Conservation (phyloP, 2,113 vertebrate species). For the Cryptotis parvus region DNA sequence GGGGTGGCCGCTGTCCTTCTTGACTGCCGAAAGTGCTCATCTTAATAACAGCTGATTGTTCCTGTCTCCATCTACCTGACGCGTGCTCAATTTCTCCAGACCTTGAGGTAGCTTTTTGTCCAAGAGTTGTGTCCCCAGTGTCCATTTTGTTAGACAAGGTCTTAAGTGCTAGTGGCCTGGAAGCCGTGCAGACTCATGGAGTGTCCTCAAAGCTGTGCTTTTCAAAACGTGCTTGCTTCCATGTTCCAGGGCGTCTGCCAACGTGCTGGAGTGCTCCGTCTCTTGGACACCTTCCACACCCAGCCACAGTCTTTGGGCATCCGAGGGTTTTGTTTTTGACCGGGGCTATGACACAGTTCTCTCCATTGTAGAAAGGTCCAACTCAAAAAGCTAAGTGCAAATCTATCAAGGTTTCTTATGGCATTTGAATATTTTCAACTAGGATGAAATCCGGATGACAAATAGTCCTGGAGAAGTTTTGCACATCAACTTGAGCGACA, state of each 20-base stretch:
- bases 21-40: constrained; percentile 93
- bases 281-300: constrained; percentile 85
- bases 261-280: constrained; percentile 81
- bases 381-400: constrained; percentile 81
- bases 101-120: constrained; percentile 94
- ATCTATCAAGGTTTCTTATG: constrained; percentile 82
- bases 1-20: constrained; percentile 90
- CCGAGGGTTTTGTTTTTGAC: constrained; percentile 81
- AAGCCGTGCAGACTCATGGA: constrained; percentile 90
- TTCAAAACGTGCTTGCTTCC: constrained; percentile 87
- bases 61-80: constrained; percentile 95
- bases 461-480: constrained; percentile 75
- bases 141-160: constrained; percentile 93
- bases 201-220: constrained; percentile 87
- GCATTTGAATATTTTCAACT: constrained; percentile 82
- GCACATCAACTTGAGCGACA: constrained; percentile 84
- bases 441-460: constrained; percentile 77
- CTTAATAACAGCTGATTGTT: constrained; percentile 91
- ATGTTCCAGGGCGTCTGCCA: constrained; percentile 86
- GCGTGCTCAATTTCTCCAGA: constrained; percentile 93
- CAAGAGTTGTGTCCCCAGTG: constrained; percentile 92
- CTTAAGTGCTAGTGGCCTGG: constrained; percentile 88
- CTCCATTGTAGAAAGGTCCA: constrained; percentile 84
- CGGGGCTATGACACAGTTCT: constrained; percentile 85
- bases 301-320: constrained; percentile 86